Conservation (phyloP, 2,113 vertebrate species). For the Hiodon alosoides region DNA sequence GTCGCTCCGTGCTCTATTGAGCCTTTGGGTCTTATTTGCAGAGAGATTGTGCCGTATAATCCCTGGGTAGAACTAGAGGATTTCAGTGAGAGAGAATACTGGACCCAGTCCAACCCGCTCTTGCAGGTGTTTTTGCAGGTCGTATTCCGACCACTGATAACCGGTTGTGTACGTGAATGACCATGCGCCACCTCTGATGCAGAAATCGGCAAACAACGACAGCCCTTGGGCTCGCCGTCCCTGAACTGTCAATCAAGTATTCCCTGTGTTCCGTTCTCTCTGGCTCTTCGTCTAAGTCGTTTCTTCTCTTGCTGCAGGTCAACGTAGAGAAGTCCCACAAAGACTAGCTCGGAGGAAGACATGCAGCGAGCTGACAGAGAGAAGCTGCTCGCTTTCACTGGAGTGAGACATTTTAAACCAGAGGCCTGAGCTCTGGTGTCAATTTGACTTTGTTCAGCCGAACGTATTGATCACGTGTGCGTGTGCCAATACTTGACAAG, state of each 20-base stretch:
- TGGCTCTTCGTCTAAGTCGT: neutral
- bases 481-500: constrained; percentile 40
- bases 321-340: constrained; percentile 80
- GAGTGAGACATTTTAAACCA: neutral
- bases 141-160: too few relatives aligned
- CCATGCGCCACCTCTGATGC: too few relatives aligned
- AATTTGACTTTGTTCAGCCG: constrained; percentile 3
- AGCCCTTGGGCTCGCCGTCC: neutral
- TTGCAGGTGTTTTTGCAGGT: too few relatives aligned
- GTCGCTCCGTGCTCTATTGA: too few relatives aligned
- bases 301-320: constrained; percentile 56
- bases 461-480: constrained; percentile 38
- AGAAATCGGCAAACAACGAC: too few relatives aligned
- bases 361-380: constrained; percentile 30
- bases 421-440: neutral
- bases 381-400: constrained; percentile 10
- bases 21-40: too few relatives aligned
- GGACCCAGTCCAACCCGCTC: too few relatives aligned
- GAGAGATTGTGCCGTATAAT: too few relatives aligned
- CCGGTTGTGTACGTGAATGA: too few relatives aligned
- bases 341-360: constrained; percentile 56
- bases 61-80: too few relatives aligned
- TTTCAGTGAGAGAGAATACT: too few relatives aligned
- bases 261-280: neutral
- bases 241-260: too few relatives aligned